Evolutionary conservation across 2,888 invertebrate species (phyloP).

Genomic region (Anthoptus insignis): DNA sequence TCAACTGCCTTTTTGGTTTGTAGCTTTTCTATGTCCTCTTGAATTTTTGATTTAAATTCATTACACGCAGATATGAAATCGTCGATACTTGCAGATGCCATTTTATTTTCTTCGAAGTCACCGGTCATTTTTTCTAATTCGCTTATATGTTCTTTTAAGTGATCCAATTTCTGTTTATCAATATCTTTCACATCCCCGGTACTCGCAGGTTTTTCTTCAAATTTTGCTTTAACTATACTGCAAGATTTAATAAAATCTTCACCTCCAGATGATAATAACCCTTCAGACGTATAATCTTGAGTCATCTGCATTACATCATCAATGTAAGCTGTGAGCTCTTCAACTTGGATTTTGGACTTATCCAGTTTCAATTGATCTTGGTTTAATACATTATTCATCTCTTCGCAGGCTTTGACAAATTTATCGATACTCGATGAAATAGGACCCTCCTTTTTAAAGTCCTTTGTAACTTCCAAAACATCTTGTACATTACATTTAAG

Average conservation of each 20-base stretch:
- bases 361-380: constrained; percentile 15
- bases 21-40: constrained; percentile 43
- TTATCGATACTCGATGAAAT: constrained; percentile 50
- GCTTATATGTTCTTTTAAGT: constrained; percentile 49
- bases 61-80: constrained; percentile 55
- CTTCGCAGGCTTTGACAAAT: constrained; percentile 51
- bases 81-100: constrained; percentile 49
- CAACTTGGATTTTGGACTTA: constrained; percentile 39
- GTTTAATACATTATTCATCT: constrained; percentile 49
- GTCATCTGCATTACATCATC: constrained; percentile 53
- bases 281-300: constrained; percentile 52
- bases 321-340: constrained; percentile 53
- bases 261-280: constrained; percentile 49
- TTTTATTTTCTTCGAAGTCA: constrained; percentile 45
- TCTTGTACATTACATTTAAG: constrained; percentile 52
- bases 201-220: constrained; percentile 44
- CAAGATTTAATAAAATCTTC: constrained; percentile 56
- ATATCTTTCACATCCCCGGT: constrained; percentile 12
- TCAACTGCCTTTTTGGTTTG: constrained; percentile 37
- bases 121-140: constrained; percentile 51
- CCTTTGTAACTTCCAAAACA: constrained; percentile 50
- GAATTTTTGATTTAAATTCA: constrained; percentile 54
- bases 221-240: constrained; percentile 52
- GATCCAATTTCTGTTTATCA: constrained; percentile 44
- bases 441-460: constrained; percentile 46